Evolutionary conservation across 2,888 invertebrate genomes (phyloP), one percentile per base, ranked within the genome.

Genomic region (Patella pellucida): DNA sequence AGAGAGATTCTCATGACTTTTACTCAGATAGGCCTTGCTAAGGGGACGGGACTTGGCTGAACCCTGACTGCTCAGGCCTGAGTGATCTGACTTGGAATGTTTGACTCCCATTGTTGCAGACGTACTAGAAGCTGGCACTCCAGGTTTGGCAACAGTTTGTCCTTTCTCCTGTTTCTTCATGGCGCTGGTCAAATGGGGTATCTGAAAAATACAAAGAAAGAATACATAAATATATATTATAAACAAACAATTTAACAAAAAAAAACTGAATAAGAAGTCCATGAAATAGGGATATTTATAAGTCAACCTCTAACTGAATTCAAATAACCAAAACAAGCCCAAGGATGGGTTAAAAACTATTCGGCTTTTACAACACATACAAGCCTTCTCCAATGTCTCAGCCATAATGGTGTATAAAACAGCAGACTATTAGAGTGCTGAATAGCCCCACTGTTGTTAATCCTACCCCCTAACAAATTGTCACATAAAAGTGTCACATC

Each of bases 1-100:
- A 11, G 88, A 86, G 51, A 90, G 81, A 76, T 87, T 90, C 74
- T 90, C 90, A 70, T 89, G 88, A 79, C 89, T 90, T 80, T 88
- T 89, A 78, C 89, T 90, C 50, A 90, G 83, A 72, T 86, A 87
- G 19, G 84, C 80, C 74, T 88, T 89, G n/a, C 83, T 82, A 23
- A 87, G 76, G 19, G 85, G 79, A 27, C 84, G 80, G 2, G 72
- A 68, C 78, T 70, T 74, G 77, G 78, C 52, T 81, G 83, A 67
- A 78, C 82, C 62, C 76, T 81, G 77, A 19, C 84, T 75, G 31
- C 80, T 75, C 11, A 85, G 79, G 52, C 79, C 80, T 14, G 83
- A 78, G 74, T 85, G 82, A 72, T 86, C 86, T 14, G 87, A 85
- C 78, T 85, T 86, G 52, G 87, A 87, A 73, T 84, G 82, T 77